Conservation (phyloP, 2,113 vertebrate species). For the Leptobrachium ailaonicum region DNA sequence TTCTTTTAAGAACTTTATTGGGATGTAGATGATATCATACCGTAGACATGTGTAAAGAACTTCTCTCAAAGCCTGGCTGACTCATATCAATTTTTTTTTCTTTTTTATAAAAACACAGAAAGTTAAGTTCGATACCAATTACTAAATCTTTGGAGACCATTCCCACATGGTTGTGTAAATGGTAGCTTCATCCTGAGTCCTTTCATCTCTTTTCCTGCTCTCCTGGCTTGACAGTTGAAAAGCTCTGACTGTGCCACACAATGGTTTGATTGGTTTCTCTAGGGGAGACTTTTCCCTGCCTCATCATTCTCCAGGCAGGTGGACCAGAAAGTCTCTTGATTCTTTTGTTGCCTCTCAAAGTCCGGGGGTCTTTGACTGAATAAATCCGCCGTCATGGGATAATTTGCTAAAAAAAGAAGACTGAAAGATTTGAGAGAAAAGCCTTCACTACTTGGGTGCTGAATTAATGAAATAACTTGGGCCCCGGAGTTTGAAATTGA, state of each 20-base stretch:
- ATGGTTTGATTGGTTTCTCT: constrained; percentile 98
- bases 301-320: constrained; percentile 97
- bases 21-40: background rate
- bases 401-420: constrained; percentile 85
- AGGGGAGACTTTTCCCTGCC: constrained; percentile 85
- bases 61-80: background rate
- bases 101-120: constrained; percentile 69
- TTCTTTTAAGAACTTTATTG: background rate
- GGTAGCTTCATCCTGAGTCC: constrained; percentile 89
- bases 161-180: constrained; percentile 96
- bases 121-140: constrained; percentile 88
- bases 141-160: constrained; percentile 87
- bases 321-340: constrained; percentile 98
- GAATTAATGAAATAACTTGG: constrained; percentile 84
- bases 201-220: constrained; percentile 92
- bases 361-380: constrained; percentile 86
- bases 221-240: constrained; percentile 96
- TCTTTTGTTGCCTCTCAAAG: constrained; percentile 94
- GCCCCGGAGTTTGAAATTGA: constrained; percentile 76
- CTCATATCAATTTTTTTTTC: background rate
- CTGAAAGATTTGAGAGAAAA: constrained; percentile 80
- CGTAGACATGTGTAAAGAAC: background rate
- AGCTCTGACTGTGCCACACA: constrained; percentile 96
- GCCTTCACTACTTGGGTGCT: constrained; percentile 76
- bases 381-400: constrained; percentile 96